phyloP scores from a whole-genome alignment of 92 coral and sea anemone species.

The Montipora capitata region DNA sequence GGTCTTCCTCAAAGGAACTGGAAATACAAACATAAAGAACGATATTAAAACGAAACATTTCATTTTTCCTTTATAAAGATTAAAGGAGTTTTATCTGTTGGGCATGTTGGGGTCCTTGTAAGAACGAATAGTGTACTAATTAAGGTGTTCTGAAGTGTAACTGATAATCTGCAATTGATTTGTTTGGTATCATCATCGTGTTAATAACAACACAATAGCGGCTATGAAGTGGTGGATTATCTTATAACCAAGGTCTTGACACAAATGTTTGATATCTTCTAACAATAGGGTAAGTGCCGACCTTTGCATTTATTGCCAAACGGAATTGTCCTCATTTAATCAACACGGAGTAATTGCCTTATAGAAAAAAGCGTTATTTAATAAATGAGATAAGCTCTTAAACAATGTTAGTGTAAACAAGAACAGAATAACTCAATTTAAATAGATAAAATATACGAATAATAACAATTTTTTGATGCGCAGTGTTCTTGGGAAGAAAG shows the following conservation, averaged over 20 bases:
- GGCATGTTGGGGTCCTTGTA: neutral
- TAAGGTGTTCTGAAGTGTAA: constrained; percentile 5
- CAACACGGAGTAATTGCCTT: neutral
- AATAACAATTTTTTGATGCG: neutral
- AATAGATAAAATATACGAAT: neutral
- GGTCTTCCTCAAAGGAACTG: neutral
- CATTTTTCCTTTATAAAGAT: too few relatives aligned
- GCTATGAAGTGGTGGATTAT: constrained; percentile 1
- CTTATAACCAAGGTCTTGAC: neutral
- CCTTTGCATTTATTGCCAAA: neutral
- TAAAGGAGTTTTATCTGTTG: neutral
- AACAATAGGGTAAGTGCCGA: neutral
- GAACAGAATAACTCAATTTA: neutral
- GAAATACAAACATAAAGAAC: neutral
- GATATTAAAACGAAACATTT: neutral
- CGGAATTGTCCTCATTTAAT: neutral
- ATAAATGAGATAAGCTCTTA: constrained; percentile 11
- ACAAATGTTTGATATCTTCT: neutral
- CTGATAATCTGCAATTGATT: neutral
- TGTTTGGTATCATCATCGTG: neutral
- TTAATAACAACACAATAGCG: neutral
- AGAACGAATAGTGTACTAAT: neutral
- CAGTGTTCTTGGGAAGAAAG: neutral
- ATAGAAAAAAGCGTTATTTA: constrained; percentile 5
- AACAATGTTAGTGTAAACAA: constrained; percentile 23